A percentile compares a stretch with the other conserved stretches of the same genome.
phyloP scores from a whole-genome alignment of 2,797 vertebrate species.

The Danio jaintianensis region DNA sequence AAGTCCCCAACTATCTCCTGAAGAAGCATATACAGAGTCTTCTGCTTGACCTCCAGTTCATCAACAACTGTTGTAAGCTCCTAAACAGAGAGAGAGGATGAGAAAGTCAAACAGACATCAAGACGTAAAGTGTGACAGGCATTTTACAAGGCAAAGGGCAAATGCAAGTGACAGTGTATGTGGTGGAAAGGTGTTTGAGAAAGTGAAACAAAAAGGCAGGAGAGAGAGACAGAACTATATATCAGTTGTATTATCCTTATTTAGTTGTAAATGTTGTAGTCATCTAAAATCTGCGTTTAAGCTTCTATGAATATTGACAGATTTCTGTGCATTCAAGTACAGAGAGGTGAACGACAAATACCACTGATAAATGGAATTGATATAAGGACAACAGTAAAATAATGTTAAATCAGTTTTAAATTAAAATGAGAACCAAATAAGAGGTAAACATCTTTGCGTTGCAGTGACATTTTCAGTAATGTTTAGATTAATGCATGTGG shows the following conservation, averaged over 20 bases:
- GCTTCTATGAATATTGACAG: neutral
- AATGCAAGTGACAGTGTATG: neutral
- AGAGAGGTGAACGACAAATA: neutral
- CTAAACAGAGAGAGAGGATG: constrained; percentile 70
- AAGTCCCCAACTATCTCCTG: constrained; percentile 84
- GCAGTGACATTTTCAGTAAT: too few relatives aligned
- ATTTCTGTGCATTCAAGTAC: neutral
- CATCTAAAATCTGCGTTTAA: neutral
- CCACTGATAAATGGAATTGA: neutral
- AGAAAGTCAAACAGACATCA: neutral
- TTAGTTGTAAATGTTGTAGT: neutral
- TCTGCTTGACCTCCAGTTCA: constrained; percentile 80
- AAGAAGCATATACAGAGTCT: constrained; percentile 81
- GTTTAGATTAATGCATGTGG: too few relatives aligned
- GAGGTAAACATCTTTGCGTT: too few relatives aligned
- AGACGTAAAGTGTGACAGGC: neutral
- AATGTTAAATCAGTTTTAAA: neutral
- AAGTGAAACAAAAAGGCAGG: constrained; percentile 14
- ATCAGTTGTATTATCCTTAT: neutral
- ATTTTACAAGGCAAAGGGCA: neutral
- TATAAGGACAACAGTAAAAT: neutral
- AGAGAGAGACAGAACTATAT: constrained; percentile 34
- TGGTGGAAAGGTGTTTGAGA: constrained; percentile 1
- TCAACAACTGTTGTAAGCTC: constrained; percentile 81
- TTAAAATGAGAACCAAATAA: neutral